A percentile compares a stretch with the other conserved stretches of the same genome.
phyloP scores from a whole-genome alignment of 2,797 vertebrate species.

The Etheostoma nigrum region DNA sequence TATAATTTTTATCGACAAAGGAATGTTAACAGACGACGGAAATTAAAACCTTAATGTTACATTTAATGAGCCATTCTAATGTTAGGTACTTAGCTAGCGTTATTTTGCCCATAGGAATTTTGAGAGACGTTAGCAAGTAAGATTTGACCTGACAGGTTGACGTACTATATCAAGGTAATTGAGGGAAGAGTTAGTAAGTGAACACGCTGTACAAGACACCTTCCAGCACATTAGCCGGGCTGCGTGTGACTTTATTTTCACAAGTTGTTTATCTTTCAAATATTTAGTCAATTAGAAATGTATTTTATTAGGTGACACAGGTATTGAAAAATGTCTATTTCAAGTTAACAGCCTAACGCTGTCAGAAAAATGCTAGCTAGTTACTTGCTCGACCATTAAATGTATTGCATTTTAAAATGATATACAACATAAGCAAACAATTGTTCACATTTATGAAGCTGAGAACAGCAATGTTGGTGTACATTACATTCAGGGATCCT shows the following conservation, averaged over 20 bases:
- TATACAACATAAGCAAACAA: not conserved
- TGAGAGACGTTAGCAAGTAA: not conserved
- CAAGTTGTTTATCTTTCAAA: too few species aligned
- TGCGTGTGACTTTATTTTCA: not conserved
- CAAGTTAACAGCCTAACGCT: not conserved
- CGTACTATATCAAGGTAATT: not conserved
- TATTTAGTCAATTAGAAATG: not conserved
- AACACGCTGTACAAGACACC: not conserved
- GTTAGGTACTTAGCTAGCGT: not conserved
- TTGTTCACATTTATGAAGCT: not conserved
- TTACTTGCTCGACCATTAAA: not conserved
- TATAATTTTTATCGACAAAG: fast-evolving
- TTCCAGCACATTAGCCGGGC: too few species aligned
- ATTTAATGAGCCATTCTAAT: fast-evolving
- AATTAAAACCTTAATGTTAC: not conserved
- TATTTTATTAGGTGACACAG: not conserved
- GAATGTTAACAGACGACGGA: fast-evolving
- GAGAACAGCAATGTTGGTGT: not conserved
- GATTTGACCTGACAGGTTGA: not conserved
- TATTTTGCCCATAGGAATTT: too few species aligned
- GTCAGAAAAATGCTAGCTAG: not conserved
- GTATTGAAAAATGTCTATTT: not conserved
- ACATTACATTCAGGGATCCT: not conserved
- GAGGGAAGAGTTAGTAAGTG: not conserved
- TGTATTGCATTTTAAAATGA: not conserved